These are phyloP conservation scores for Dendrolimus punctatus DNA, from an alignment of 1,140 invertebrate species.

Conservation along the genomic window DNA sequence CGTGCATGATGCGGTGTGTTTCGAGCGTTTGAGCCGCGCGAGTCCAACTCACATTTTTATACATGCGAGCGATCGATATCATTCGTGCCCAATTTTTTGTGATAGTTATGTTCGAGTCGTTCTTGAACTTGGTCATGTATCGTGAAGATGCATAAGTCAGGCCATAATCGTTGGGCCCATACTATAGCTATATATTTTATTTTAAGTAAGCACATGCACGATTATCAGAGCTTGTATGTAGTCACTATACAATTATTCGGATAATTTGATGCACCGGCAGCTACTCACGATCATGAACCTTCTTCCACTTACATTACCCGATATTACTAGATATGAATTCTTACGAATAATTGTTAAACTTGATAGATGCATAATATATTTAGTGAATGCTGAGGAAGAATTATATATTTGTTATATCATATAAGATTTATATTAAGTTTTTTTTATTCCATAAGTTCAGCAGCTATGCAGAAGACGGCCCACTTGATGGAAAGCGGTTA, in stretches of 20 bases:
- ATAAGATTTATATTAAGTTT: no score
- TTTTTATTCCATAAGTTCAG: no score
- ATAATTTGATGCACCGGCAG: slow-evolving; percentile 38
- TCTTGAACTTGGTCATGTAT: slow-evolving; percentile 54
- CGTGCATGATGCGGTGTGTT: slow-evolving; percentile 59
- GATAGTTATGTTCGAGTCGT: slow-evolving; percentile 29
- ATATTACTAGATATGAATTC: slow-evolving; percentile 32
- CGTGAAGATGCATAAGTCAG: slow-evolving; percentile 21
- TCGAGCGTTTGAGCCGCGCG: slow-evolving; percentile 60
- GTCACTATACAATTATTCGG: slow-evolving; percentile 22
- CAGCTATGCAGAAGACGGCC: no score
- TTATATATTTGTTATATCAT: no score
- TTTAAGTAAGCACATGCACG: no score
- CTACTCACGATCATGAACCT: slow-evolving; percentile 57
- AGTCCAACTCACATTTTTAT: slow-evolving; percentile 58
- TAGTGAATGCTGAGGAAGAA: no score
- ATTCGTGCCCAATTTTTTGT: slow-evolving; percentile 65
- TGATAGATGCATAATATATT: background rate
- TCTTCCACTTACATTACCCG: slow-evolving; percentile 55
- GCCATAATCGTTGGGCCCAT: no score
- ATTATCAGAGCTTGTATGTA: no score
- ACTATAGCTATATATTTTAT: no score
- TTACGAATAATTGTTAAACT: slow-evolving; percentile 6
- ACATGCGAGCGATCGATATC: slow-evolving; percentile 58
- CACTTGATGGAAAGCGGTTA: no score